These are phyloP conservation scores for Pipistrellus kuhlii DNA, from an alignment of 2,797 vertebrate species.

Conservation along the genomic window DNA sequence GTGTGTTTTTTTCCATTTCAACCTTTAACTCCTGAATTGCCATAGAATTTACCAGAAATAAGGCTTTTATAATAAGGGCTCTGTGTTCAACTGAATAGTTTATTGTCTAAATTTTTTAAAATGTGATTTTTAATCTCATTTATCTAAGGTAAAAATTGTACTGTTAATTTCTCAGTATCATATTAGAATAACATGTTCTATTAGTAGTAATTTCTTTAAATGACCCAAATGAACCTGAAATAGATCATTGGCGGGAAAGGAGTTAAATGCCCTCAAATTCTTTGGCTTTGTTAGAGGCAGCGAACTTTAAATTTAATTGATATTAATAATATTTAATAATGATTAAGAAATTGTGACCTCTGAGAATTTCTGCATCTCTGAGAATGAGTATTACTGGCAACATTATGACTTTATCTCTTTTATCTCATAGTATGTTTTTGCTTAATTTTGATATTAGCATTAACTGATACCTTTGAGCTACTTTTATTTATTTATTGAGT, in stretches of 20 bases:
- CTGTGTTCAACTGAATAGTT: conserved; percentile 16
- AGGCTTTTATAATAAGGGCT: conserved; percentile 21
- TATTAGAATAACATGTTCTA: conserved; percentile 32
- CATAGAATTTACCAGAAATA: conserved; percentile 29
- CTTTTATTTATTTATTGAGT: background rate
- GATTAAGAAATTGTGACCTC: background rate
- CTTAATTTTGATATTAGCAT: conserved; percentile 49
- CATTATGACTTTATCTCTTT: background rate
- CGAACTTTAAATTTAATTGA: conserved; percentile 20
- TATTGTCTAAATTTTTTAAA: background rate
- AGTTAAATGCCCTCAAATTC: background rate
- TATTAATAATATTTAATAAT: conserved; percentile 34
- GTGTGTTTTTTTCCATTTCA: conserved; percentile 1
- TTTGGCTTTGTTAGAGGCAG: background rate
- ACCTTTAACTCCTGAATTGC: conserved; percentile 33
- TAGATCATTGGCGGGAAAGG: background rate
- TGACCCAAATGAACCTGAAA: background rate
- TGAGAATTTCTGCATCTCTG: background rate
- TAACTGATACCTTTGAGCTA: background rate
- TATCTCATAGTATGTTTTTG: background rate
- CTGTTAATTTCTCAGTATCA: conserved; percentile 40
- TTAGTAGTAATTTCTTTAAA: conserved; percentile 1
- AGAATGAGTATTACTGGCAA: background rate
- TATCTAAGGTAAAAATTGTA: background rate
- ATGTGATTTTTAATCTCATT: background rate